Conservation (phyloP, 2,797 vertebrate genomes). For the Eurystomus glaucurus region DNA sequence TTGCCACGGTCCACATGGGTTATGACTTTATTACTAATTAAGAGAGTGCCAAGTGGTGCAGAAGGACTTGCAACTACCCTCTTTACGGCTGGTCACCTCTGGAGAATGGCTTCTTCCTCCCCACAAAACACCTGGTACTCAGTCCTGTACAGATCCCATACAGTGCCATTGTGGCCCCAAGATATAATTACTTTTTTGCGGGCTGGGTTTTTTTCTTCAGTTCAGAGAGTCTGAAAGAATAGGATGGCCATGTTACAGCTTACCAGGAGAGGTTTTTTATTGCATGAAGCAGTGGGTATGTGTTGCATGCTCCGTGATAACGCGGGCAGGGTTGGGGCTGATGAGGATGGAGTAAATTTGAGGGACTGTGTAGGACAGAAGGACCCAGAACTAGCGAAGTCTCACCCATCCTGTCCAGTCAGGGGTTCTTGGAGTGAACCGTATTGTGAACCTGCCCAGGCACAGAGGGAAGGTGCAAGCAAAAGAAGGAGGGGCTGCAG, state of each 20-base stretch:
- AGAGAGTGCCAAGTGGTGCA: not conserved
- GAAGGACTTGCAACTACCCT: not conserved
- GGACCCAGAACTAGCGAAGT: not conserved
- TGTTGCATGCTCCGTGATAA: rapidly evolving
- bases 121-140: not conserved
- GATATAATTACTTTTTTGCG: not conserved
- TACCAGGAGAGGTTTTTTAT: not conserved
- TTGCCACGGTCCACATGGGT: rapidly evolving
- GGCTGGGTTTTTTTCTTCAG: not conserved
- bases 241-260: not conserved
- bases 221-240: not conserved
- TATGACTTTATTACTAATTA: not conserved
- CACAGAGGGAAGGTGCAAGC: not conserved
- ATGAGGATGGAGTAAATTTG: not conserved
- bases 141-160: not conserved
- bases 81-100: not conserved
- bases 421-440: not conserved
- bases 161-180: not conserved
- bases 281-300: not conserved
- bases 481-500: not conserved
- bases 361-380: not conserved
- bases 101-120: not conserved
- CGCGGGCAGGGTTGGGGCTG: rapidly evolving
- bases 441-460: rapidly evolving
- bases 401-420: not conserved